Evolutionary conservation across 2,113 vertebrate species (phyloP).

Genomic region (Poecile atricapillus): DNA sequence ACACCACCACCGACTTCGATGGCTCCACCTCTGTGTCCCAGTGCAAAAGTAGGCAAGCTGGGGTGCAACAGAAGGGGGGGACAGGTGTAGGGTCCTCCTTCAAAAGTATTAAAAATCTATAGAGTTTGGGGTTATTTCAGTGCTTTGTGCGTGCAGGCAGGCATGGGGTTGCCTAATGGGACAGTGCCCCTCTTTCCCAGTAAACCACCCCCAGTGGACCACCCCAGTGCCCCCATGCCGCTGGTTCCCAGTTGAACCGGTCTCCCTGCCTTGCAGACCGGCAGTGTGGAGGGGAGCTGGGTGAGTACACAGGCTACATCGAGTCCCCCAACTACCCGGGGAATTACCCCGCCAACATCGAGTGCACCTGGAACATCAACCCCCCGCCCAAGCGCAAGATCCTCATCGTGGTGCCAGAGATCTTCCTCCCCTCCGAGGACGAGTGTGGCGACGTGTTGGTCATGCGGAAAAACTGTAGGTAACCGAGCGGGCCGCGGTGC

Average conservation of each 20-base stretch:
- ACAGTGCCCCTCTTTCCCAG: not conserved
- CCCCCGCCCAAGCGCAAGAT: slow-evolving; percentile 97
- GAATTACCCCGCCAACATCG: slow-evolving; percentile 92
- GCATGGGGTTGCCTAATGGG: not conserved
- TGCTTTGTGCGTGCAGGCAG: not conserved
- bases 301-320: slow-evolving; percentile 95
- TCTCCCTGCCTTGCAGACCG: slow-evolving; percentile 75
- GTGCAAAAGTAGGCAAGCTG: slow-evolving; percentile 89
- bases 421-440: slow-evolving; percentile 96
- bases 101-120: not conserved
- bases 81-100: not conserved
- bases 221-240: not conserved
- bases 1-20: slow-evolving; percentile 96
- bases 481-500: slow-evolving; percentile 29
- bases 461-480: slow-evolving; percentile 99
- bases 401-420: slow-evolving; percentile 95
- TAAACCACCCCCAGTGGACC: not conserved
- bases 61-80: accelerated
- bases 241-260: not conserved
- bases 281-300: slow-evolving; percentile 94
- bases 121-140: not conserved
- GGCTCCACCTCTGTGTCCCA: slow-evolving; percentile 93
- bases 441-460: slow-evolving; percentile 97
- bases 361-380: slow-evolving; percentile 98
- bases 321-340: slow-evolving; percentile 98